Evolutionary conservation across 2,113 vertebrate genomes (phyloP), one percentile per base, ranked within the genome.

Genomic region (Larimichthys polyactis): DNA sequence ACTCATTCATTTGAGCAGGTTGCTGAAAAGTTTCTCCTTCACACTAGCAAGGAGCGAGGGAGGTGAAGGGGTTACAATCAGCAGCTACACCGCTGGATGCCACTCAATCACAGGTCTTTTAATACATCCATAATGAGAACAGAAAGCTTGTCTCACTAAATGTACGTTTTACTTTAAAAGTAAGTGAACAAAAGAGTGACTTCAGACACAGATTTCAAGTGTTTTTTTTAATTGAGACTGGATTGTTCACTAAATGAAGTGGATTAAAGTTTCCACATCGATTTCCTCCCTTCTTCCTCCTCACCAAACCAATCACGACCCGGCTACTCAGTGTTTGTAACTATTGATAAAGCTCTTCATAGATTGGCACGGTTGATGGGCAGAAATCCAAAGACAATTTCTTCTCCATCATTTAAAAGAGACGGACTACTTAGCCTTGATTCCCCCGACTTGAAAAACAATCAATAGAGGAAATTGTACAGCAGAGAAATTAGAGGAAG

Each of bases 401-500:
- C 4, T n/a, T 19, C 48, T 11, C 46, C 8, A 16, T 29, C 51
- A 2, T 76, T 64, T 52, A 49, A 24, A 29, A 19, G 24, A 81
- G 71, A 77, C 27, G 3, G 46, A 49, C 49, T 12, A 16, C 44
- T 66, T 49, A 54, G 48, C 57, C 40, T 3, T 0, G 19, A 70
- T 19, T 82, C 86, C 65, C 49, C 32, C 43, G 22, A 77, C 78
- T 51, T 3, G 19, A 24, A 71, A 12, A 29, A 46, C 52, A 78
- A 88, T 84, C 88, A 57, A 85, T 90, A 36, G 64, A 84, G 74
- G 74, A 90, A 85, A 78, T 74, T 77, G 78, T 81, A 36, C 52
- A 59, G 76, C 48, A 19, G 69, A 52, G 59, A 73, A 81, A 77
- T 69, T 12, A 69, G 40, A 71, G 22, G 10, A 49, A 57, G 19